phyloP scores from a whole-genome alignment of 2,797 vertebrate species.

The Halcyon chelicuti region DNA sequence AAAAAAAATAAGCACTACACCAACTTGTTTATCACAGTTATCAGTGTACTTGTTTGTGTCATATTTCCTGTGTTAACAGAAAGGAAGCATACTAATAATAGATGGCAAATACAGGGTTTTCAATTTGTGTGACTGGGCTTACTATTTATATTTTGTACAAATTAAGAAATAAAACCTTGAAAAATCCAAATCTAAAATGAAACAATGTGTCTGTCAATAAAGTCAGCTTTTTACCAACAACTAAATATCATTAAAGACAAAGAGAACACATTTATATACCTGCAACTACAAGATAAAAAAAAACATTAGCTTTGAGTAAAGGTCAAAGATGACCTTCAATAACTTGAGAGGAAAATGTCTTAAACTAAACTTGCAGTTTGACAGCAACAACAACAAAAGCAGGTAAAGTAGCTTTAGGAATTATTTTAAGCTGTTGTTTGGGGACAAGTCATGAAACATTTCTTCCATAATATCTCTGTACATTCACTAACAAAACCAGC shows the following conservation, averaged over 20 bases:
- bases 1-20: conserved; percentile 56
- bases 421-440: neutral
- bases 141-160: conserved; percentile 42
- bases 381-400: neutral
- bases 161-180: conserved; percentile 15
- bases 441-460: neutral
- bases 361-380: neutral
- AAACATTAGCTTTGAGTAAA: neutral
- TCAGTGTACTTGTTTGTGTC: conserved; percentile 73
- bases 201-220: neutral
- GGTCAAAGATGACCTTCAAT: neutral
- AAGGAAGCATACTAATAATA: conserved; percentile 72
- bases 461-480: neutral
- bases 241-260: neutral
- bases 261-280: neutral
- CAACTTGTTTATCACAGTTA: conserved; percentile 73
- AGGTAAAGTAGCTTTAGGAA: neutral
- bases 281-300: conserved; percentile 2
- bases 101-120: conserved; percentile 60
- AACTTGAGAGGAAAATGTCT: neutral
- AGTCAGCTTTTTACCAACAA: neutral
- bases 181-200: conserved; percentile 3
- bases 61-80: conserved; percentile 76
- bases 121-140: conserved; percentile 31
- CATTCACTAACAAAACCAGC: neutral